Base-by-base conservation (phyloP, 2,888 invertebrate genomes). In the Pherbina coryleti region DNA sequence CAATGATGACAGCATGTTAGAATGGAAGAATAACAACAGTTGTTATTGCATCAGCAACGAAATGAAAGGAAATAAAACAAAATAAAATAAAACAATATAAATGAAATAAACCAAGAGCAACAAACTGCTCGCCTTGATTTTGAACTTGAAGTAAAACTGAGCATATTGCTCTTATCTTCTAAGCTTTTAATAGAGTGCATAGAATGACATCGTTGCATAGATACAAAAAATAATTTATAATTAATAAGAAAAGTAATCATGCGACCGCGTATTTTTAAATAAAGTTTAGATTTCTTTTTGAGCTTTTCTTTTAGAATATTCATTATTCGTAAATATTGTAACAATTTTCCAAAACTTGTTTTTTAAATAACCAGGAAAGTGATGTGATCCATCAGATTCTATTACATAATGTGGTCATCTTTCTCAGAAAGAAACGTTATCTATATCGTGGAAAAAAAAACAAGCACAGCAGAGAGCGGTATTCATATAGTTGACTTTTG, bases 71-170 rank as follows among this genome's bases (percentile, higher is more conserved):
- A 49, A 34, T 53, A 17, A 5, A 31, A 53, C 5, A 69, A 9
- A 22, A 19, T 22, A 31, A 44, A 44, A 4, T 11, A 44, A 44
- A 44, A 2, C 3, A 44, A 7, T 44, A 44, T 44, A 44, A 14
- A 44, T 11, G 19, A 60, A 60, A 5, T 60, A 14, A 44, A 25
- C 51, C 5, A 22, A 60, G 72, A 74, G 62, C 73, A 74, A 74
- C 19, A 55, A 70, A 74, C 76, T 77, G 28, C 31, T 74, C 62
- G 75, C 79, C 79, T 79, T 83, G 83, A 78, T 84, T 82, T 84
- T 85, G 85, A 85, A 85, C 85, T 85, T 74, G 37, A 31, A 17
- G 37, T n/a, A n/a, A 53, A 34, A 28, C 11, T 9, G 34, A 25
- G 34, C 37, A 66, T 34, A 37, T 4, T 17, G 37, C 64, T 31